Base-by-base conservation (phyloP, 2,797 vertebrate species). In the Garrulus glandarius region DNA sequence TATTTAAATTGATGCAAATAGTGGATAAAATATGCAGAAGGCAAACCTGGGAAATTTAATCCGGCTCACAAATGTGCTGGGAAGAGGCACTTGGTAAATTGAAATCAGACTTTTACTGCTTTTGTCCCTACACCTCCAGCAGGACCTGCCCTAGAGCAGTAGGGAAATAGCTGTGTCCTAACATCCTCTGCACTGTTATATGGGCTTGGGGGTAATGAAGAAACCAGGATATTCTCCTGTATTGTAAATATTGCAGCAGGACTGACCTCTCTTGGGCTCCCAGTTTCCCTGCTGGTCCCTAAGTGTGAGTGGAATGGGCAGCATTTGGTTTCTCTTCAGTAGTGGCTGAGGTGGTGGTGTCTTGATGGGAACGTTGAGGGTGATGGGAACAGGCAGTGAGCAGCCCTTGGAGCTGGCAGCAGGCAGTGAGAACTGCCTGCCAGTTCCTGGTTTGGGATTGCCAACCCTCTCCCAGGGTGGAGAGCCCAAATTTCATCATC, bases 1-100 rank as follows among this genome's bases (percentile, higher is more conserved):
- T 92, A 61, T 93, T 96, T 88, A 82, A 93, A 82, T 70, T n/a
- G 50, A 44, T 75, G 32, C 34, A 78, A 47, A 87, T 90, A 67
- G 36, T n/a, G 21, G 76, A 69, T 95, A 64, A 86, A 92, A 69
- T 72, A 63, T 27, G 50, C 41, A 71, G 57, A 67, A 85, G n/a
- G 39, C 13, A 76, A 57, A 52, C 56, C 44, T 90, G 50, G 44
- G 69, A 91, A 92, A 46, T 37, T 50, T 47, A 29, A 64, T 80
- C 34, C 65, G 74, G 46, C 61, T 91, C 75, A 46, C 26, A 89
- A 4, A 46, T 41, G 53, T 39, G 18, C 71, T 71, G 49, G 36
- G 53, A 89, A 83, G 67, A 74, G 63, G 79, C 37, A 43, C 27
- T 44, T 55, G 37, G 55, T 72, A 85, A 92, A 87, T 11, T 44